Conservation (phyloP, 2,113 vertebrate genomes). For the Felis catus region F.catus_Fca126_mat1.0 CM031421.1:113124501-113125000, state of each 20-base stretch:
- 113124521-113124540: not conserved
- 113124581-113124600: not conserved
- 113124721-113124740: not conserved
- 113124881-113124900: not conserved
- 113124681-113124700: not conserved
- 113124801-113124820: fast-evolving
- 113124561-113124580: not conserved
- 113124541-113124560: fast-evolving
- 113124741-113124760: not conserved
- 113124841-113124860: not conserved
- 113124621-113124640: not conserved
- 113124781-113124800: no score
- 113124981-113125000: not conserved
- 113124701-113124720: not conserved
- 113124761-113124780: fast-evolving
- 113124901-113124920: fast-evolving
- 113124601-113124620: not conserved
- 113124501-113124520: fast-evolving
- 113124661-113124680: not conserved
- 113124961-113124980: no score
- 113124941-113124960: not conserved
- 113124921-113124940: not conserved
- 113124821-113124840: fast-evolving
- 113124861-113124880: fast-evolving
- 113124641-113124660: not conserved